Base-by-base conservation (phyloP, 1,140 invertebrate species). In the Vanessa atalanta region DNA sequence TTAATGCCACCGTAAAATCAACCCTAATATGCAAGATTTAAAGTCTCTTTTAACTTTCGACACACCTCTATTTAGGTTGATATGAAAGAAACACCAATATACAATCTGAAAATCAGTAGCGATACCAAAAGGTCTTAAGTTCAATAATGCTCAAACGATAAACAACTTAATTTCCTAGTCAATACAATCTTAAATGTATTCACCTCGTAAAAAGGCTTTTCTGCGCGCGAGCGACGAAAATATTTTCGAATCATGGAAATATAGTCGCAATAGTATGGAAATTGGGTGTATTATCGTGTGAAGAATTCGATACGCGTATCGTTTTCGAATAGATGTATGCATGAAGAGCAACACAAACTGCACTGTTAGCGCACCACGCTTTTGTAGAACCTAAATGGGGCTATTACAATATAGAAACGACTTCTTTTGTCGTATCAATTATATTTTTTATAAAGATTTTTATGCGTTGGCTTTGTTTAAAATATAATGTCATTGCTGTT, bases 361-460 rank as follows among this genome's bases (percentile, higher is more conserved):
- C 84, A 83, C 85, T 86, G 83, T 88, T 88, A 86, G 85, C 88
- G 88, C 87, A 87, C 85, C 83, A 87, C 82, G 88, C 86, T 89
- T 88, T 89, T 87, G 83, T 86, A 83, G 57, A 76, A 83, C 73
- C 81, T 84, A 86, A 91, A 86, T 83, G 81, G 83, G 78, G 75
- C 72, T 79, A 64, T 65, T 51, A 66, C 73, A 61, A 4, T 79
- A 78, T 84, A 84, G 88, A 91, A 75, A 72, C 3, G 26, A 76
- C 81, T 85, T 76, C 20, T 72, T 55, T 3, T 12, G 1, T 9
- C 8, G 5, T 15, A 53, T 13, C 7, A n/a, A 55, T 20, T n/a
- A 20, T 6, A 16, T n/a, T 16, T 16, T 16, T 16, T 55, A 55
- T 31, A 31, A 6, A 31, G 3, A 31, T 31, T 31, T 31, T 31